Base-by-base conservation (phyloP, 2,113 vertebrate species). In the Chloroceryle aenea region DNA sequence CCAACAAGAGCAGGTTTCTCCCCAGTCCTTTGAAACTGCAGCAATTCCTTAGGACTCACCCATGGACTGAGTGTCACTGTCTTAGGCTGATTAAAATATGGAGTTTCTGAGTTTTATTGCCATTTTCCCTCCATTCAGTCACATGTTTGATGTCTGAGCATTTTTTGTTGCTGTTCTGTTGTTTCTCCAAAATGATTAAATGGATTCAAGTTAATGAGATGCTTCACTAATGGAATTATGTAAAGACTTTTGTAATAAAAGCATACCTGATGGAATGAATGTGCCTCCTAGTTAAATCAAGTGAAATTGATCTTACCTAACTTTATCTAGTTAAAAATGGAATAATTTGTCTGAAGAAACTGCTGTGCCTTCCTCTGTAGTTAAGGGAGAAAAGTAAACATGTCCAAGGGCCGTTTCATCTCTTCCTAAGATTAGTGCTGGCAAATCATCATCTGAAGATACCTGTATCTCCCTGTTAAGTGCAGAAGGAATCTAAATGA, bases 1-100 rank as follows among this genome's bases (percentile, higher is more conserved):
- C 89, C 81, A 96, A 81, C 88, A 97, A 97, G 82, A 91, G 20
- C 20, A 32, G 8, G 7, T n/a, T 87, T 79, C 14, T 43, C 6
- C 3, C 13, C 4, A 10, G 0, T 3, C 48, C 22, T 30, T 5
- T 10, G 32, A 91, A 93, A 81, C 50, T 23, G 80, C 75, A 63
- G 91, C 22, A 62, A 10, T 25, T 62, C n/a, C 50, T 48, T 18
- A 7, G 63, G 32, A 40, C 38, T 40, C 10, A 38, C 5, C 5
- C 17, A 11, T 53, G 34, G 48, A 32, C 36, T 32, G 10, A 38
- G 40, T 45, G 61, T 12, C 29, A 59, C 6, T 56, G 9, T 52
- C 43, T 74, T 36, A 30, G 42, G 22, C 0, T 80, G 14, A 8
- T 56, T 56, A 16, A 10, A 55, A 10, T 30, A 34, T 15, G 21